Percentiles rank a stretch among this genome's conserved stretches.
Evolutionary conservation across 2,113 vertebrate genomes (phyloP).

Genomic region (Edolisoma coerulescens): DNA sequence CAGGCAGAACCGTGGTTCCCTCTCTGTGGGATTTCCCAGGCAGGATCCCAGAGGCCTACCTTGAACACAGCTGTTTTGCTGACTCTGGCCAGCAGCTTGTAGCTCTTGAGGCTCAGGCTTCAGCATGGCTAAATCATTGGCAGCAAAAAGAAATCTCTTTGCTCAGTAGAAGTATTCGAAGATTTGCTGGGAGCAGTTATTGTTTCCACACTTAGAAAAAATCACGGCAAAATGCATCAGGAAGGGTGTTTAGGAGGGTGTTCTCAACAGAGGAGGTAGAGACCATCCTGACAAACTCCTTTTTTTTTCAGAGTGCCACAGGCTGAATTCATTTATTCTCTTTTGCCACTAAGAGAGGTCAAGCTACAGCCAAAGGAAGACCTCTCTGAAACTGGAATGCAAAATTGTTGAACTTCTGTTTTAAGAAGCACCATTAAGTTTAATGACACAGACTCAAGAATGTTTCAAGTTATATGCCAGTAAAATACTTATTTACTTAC

Average conservation of each 20-base stretch:
- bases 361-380: neutral
- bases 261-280: neutral
- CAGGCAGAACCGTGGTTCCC: fast-evolving
- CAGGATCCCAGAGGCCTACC: neutral
- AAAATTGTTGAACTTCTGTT: neutral
- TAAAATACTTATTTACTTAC: neutral
- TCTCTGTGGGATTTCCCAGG: neutral
- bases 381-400: neutral
- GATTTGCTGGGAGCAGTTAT: neutral
- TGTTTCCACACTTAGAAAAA: neutral
- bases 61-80: neutral
- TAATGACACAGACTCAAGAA: neutral
- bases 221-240: neutral
- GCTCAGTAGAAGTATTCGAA: neutral
- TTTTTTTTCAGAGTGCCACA: neutral
- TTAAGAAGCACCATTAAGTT: neutral
- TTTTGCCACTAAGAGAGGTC: neutral
- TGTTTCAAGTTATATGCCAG: neutral
- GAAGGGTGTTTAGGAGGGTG: neutral
- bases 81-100: neutral
- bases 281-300: neutral
- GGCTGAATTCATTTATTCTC: neutral
- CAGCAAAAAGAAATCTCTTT: neutral
- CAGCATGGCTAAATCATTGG: neutral
- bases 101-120: neutral